Conservation (phyloP, 2,113 vertebrate genomes). For the Cololabis saira region DNA sequence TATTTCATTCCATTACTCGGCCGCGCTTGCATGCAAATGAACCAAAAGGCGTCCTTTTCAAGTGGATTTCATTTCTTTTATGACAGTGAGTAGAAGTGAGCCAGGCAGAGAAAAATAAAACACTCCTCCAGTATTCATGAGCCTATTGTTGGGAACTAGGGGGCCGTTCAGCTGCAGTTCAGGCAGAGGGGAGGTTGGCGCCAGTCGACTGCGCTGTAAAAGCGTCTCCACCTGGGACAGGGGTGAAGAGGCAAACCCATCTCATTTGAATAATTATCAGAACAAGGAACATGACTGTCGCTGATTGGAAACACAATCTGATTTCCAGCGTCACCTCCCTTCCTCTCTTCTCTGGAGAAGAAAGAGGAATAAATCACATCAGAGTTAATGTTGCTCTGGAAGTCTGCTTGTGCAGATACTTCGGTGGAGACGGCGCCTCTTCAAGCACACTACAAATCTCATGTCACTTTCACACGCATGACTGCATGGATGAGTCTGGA, state of each 20-base stretch:
- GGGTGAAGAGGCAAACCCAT: slow-evolving; percentile 57
- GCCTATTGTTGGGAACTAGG: slow-evolving; percentile 66
- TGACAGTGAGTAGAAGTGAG: slow-evolving; percentile 69
- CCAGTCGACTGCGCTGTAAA: slow-evolving; percentile 22
- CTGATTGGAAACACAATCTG: slow-evolving; percentile 51
- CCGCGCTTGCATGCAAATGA: slow-evolving; percentile 72
- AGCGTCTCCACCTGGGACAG: slow-evolving; percentile 31
- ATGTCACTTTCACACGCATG: slow-evolving; percentile 25
- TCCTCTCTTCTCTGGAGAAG: slow-evolving; percentile 31
- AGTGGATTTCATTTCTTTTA: slow-evolving; percentile 71
- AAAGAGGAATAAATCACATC: slow-evolving; percentile 59
- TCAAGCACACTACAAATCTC: slow-evolving; percentile 23
- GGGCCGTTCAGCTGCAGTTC: slow-evolving; percentile 47
- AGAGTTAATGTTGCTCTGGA: slow-evolving; percentile 40
- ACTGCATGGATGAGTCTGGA: slow-evolving; percentile 14
- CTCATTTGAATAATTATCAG: slow-evolving; percentile 63
- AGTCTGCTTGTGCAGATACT: slow-evolving; percentile 32
- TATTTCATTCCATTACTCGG: slow-evolving; percentile 77
- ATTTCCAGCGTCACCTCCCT: slow-evolving; percentile 42
- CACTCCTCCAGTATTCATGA: slow-evolving; percentile 72
- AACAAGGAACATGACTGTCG: slow-evolving; percentile 49
- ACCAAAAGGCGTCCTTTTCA: slow-evolving; percentile 61
- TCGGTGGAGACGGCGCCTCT: slow-evolving; percentile 23
- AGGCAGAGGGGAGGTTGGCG: slow-evolving; percentile 8
- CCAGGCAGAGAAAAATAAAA: slow-evolving; percentile 59